Base-by-base conservation (phyloP, 2,888 invertebrate genomes). In the Iselma pallidipennis region DNA sequence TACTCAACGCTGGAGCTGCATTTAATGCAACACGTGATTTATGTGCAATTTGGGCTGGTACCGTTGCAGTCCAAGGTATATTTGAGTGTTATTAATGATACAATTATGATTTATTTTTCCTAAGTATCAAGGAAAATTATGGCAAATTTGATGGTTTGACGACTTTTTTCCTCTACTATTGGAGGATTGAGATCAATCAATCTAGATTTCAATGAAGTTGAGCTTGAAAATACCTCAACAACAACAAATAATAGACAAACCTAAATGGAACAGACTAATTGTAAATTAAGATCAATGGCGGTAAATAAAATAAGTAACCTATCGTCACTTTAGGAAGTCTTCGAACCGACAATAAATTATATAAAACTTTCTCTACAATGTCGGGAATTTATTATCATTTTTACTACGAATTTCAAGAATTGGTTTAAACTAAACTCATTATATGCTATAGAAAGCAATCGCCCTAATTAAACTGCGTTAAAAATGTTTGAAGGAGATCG, bases 101-200 rank as follows among this genome's bases (percentile, higher is more conserved):
- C n/a, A n/a, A n/a, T n/a, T n/a, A 45, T 19, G 19, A 56, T 28
- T 49, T 29, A 59, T 57, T 49, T 45, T 37, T 52, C 52, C 56
- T 55, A 55, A 55, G 48, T 42, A 37, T 6, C 55, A 28, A 60
- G 55, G 61, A 52, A 23, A 16, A 56, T 61, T 57, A 61, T 54
- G 42, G 29, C 9, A 61, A 10, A 31, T 52, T 59, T 52, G 58
- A 58, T 53, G 49, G 21, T n/a, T 19, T 26, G 21, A 23, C 12
- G 49, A 54, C 48, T 26, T 49, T 37, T 37, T 16, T 12, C 33
- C 16, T 25, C n/a, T 37, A 37, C 53, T 26, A 37, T 16, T 49
- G 45, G 55, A 42, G 51, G 50, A 14, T 26, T 50, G 1, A 31
- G n/a, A 31, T n/a, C 4, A n/a, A n/a, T 7, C 48, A 29, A 54